Conservation (phyloP, 2,888 invertebrate species). For the Ophion ventricosus region DNA sequence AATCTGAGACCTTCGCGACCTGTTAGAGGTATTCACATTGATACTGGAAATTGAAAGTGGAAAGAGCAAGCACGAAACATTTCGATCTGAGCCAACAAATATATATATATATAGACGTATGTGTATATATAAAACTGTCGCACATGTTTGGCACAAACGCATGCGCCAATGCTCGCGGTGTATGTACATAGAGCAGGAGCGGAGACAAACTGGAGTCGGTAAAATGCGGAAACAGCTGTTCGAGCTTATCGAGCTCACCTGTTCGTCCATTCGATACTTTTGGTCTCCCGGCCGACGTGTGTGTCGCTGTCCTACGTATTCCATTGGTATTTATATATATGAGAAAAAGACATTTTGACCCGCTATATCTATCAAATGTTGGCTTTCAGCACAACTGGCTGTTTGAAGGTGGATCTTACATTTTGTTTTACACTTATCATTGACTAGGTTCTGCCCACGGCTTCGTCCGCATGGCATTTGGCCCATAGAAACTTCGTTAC, state of each 20-base stretch:
- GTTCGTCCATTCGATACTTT: conserved; percentile 72
- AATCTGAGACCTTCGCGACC: neutral
- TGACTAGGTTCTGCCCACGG: too few species aligned
- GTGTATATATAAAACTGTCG: neutral
- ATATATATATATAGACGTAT: neutral
- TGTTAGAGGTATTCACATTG: neutral
- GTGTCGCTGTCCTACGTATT: conserved; percentile 26
- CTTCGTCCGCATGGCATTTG: too few species aligned
- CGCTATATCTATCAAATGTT: neutral
- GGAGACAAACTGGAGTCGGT: conserved; percentile 58
- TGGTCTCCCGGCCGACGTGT: conserved; percentile 57
- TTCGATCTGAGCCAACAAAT: neutral
- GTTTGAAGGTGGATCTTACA: neutral
- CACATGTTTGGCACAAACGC: conserved; percentile 27
- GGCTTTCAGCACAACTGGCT: neutral
- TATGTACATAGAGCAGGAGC: neutral
- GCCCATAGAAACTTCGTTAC: too few species aligned
- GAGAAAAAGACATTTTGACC: neutral
- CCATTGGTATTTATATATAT: conserved; percentile 33
- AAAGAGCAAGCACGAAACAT: neutral
- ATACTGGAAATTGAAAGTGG: neutral
- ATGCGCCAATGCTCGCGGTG: conserved; percentile 11
- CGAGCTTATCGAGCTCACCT: conserved; percentile 76
- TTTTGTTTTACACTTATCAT: neutral
- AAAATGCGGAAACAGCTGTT: conserved; percentile 78